A percentile compares a stretch with the other conserved stretches of the same genome.
Conservation (phyloP, 2,113 vertebrate species). For the Ardeotis arabs region DNA sequence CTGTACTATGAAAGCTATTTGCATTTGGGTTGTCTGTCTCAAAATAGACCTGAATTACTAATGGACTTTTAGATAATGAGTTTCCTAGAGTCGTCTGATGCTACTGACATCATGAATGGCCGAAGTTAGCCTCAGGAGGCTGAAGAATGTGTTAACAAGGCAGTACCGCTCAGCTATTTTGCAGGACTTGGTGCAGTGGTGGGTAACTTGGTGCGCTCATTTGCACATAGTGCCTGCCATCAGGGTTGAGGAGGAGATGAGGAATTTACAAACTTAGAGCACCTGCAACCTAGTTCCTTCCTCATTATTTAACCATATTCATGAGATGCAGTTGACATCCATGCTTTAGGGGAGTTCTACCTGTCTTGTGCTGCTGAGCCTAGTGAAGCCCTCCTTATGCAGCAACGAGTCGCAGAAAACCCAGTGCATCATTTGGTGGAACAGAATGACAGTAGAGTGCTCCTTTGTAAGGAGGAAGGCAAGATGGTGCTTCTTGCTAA, state of each 20-base stretch:
- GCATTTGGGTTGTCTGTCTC: neutral
- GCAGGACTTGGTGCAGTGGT: neutral
- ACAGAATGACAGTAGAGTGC: neutral
- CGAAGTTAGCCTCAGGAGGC: neutral
- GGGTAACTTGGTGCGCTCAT: neutral
- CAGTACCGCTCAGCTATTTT: neutral
- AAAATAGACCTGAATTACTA: neutral
- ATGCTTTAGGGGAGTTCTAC: neutral
- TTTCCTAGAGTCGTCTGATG: neutral
- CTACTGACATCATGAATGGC: neutral
- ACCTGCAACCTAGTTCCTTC: neutral
- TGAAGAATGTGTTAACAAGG: neutral
- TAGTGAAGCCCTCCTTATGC: neutral
- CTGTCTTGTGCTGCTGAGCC: neutral
- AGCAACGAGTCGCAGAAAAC: neutral
- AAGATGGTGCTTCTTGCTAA: neutral
- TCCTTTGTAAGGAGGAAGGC: neutral
- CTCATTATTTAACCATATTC: neutral
- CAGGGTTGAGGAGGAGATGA: neutral
- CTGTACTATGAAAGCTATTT: neutral
- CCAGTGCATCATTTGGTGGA: neutral
- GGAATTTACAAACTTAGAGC: neutral
- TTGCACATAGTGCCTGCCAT: neutral
- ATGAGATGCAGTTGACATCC: neutral
- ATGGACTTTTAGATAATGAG: neutral